Evolutionary conservation across 2,113 vertebrate genomes (phyloP).

Genomic region (Recurvirostra avosetta): DNA sequence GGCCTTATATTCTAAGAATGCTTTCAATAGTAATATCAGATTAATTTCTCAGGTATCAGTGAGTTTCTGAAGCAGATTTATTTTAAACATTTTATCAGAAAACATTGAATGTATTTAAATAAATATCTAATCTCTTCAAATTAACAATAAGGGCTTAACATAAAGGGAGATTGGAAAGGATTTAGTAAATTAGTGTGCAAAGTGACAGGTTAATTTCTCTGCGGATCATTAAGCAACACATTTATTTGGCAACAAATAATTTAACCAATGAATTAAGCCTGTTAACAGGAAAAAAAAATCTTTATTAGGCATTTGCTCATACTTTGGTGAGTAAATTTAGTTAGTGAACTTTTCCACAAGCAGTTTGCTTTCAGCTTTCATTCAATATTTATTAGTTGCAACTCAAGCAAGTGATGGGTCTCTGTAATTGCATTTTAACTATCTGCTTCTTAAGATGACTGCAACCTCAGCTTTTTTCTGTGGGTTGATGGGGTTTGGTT

Average conservation of each 20-base stretch:
- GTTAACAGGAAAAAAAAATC: not conserved
- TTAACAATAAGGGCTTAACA: not conserved
- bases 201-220: conserved; percentile 33
- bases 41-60: not conserved
- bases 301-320: not conserved
- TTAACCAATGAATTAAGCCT: not conserved
- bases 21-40: not conserved
- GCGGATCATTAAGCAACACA: not conserved
- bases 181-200: not conserved
- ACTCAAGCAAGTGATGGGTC: not conserved
- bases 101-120: not conserved
- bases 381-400: conserved; percentile 27
- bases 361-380: not conserved
- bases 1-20: not conserved
- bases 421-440: not conserved
- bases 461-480: not conserved
- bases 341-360: not conserved
- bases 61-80: not conserved
- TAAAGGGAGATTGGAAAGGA: not conserved
- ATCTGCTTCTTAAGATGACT: not conserved
- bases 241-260: conserved; percentile 38
- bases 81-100: not conserved
- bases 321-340: not conserved
- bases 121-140: not conserved
- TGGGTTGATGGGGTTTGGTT: not conserved